A percentile compares a stretch with the other conserved stretches of the same genome.
These are phyloP conservation scores for Anneissia japonica DNA, from an alignment of 35 echinoderm and acorn worm species.

Conservation along the genomic window DNA sequence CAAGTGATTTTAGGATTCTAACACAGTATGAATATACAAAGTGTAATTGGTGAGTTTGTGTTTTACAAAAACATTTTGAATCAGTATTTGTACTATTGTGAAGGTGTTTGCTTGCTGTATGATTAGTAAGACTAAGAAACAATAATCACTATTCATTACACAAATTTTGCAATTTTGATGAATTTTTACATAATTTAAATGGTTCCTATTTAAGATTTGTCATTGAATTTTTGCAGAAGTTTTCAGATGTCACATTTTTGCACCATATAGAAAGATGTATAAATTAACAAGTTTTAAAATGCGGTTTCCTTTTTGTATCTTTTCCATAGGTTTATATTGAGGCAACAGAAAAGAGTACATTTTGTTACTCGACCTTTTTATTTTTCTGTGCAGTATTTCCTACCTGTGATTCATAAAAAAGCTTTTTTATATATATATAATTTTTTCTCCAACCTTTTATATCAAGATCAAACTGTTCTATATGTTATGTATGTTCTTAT, in stretches of 20 bases:
- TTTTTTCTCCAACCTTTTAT: not conserved
- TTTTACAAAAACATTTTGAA: not conserved
- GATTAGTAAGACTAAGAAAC: not conserved
- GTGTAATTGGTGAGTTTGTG: not conserved
- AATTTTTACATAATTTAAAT: conserved; percentile 2
- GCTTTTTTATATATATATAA: not conserved
- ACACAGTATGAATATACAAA: not conserved
- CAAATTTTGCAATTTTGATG: not conserved
- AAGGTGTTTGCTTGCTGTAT: not conserved
- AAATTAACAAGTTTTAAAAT: not conserved
- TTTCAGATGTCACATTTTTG: not conserved
- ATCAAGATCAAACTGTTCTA: not conserved
- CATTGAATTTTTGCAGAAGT: not conserved
- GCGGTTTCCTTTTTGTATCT: not conserved
- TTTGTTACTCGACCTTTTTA: not conserved
- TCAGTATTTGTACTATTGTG: not conserved
- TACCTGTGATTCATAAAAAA: not conserved
- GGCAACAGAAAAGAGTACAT: not conserved
- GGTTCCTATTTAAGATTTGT: not conserved
- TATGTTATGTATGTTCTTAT: not conserved
- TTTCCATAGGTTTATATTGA: conserved; percentile 2
- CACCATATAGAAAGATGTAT: not conserved
- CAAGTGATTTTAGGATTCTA: not conserved
- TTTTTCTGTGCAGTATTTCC: not conserved
- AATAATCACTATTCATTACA: not conserved